Percentiles rank a stretch among this genome's conserved stretches.
phyloP scores from a whole-genome alignment of 2,888 invertebrate genomes.

The Cancer borealis region DNA sequence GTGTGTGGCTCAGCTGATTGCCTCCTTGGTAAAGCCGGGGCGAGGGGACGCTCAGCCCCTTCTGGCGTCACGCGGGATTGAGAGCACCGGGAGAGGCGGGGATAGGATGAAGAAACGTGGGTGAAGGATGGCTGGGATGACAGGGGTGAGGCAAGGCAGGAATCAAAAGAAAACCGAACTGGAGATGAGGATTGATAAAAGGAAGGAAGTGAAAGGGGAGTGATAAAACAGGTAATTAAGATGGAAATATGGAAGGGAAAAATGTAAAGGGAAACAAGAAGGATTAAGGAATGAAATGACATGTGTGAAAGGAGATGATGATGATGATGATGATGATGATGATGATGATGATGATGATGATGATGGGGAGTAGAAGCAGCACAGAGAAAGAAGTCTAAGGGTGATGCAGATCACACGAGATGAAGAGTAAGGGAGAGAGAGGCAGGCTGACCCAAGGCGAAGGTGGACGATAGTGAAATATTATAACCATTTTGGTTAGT shows the following conservation, averaged over 20 bases:
- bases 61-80: slow-evolving; percentile 18
- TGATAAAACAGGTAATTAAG: not conserved
- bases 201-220: not conserved
- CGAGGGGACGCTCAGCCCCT: not conserved
- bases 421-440: not conserved
- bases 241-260: not conserved
- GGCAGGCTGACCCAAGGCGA: not conserved
- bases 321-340: not conserved
- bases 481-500: not conserved
- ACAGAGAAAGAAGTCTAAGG: not conserved
- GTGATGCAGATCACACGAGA: not conserved
- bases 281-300: not conserved
- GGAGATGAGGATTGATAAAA: not conserved
- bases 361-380: not conserved
- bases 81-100: slow-evolving; percentile 7
- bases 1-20: slow-evolving; percentile 45
- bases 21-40: not conserved
- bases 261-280: not conserved
- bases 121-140: not conserved
- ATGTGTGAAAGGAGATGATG: not conserved
- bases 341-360: not conserved
- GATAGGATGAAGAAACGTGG: not conserved
- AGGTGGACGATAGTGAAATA: not conserved
- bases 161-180: not conserved
- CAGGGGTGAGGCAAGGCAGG: not conserved